Base-by-base conservation (phyloP, 2,113 vertebrate genomes). In the Anolis carolinensis region DNA sequence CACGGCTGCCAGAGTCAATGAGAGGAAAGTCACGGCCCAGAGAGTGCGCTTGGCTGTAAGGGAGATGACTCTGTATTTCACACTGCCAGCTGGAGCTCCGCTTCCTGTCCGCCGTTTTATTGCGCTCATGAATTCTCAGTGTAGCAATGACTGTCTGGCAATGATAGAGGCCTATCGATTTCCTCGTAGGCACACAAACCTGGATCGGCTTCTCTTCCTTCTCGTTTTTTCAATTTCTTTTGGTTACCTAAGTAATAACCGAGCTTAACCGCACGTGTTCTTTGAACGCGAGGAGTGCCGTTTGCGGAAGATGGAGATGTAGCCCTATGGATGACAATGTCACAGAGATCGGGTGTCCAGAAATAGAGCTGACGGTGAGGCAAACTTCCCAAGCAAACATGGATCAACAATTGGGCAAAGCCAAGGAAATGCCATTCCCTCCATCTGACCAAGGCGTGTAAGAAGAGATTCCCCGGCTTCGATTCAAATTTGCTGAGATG, bases 91-190 rank as follows among this genome's bases (percentile, higher is more conserved):
- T 80, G 77, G 34, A 4, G 34, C 55, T 32, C 77, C 6, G 34
- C 30, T 81, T 14, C 77, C 34, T 48, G 68, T 63, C 55, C 39
- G 6, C 55, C 1, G 68, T 27, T 81, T 86, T 81, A 86, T 81
- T 74, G 85, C 30, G 23, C 16, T 52, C 85, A 74, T 81, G 85
- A 86, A 86, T 86, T 62, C 85, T 80, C 78, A 3, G 32, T 32
- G 52, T 30, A 48, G 13, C 80, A 73, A 81, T 81, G 78, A 81
- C 77, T 65, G 70, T 81, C 78, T 73, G 68, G 70, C 70, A 36
- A 73, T 1, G 55, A 81, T 44, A 50, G 78, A 70, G 68, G 30
- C 34, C 84, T 11, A 86, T 81, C 55, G 78, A 86, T 86, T 86
- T 74, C 55, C 36, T 81, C 70, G 73, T 65, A 67, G 18, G 13